A percentile compares a stretch with the other conserved stretches of the same genome.
Conservation (phyloP, 2,113 vertebrate species). For the Tylochromis polylepis region DNA sequence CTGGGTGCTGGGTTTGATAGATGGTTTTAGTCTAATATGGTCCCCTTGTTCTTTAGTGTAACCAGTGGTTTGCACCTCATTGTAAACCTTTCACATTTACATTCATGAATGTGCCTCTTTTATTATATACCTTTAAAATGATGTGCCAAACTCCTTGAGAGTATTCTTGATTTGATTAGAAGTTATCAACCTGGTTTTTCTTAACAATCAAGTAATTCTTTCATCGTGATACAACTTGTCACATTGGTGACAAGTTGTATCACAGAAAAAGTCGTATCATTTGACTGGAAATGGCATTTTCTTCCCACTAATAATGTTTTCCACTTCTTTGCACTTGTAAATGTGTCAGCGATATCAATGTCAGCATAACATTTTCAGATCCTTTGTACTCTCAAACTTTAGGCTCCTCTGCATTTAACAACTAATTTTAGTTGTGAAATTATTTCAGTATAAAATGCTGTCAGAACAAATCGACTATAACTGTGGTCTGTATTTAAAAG, state of each 20-base stretch:
- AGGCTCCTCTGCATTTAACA: neutral
- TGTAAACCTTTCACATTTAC: neutral
- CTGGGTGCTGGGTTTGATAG: neutral
- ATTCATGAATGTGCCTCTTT: neutral
- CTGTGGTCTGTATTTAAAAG: neutral
- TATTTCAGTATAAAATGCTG: neutral
- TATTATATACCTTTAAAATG: neutral
- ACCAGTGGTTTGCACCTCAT: neutral
- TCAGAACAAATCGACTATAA: rapidly evolving
- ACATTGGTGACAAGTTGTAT: no score
- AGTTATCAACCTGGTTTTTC: neutral
- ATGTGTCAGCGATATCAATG: neutral
- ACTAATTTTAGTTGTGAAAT: neutral
- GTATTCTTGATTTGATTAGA: neutral
- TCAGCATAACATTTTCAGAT: neutral
- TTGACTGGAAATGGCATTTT: rapidly evolving
- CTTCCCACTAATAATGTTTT: neutral
- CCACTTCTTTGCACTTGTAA: neutral
- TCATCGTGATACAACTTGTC: no score
- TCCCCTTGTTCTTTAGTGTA: neutral
- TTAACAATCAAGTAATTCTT: neutral
- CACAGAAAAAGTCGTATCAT: no score
- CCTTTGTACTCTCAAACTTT: neutral
- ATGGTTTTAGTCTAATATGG: neutral
- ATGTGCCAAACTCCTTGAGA: neutral